These are phyloP conservation scores for Polyergus mexicanus DNA, from an alignment of 1,140 invertebrate genomes.

Conservation along the genomic window DNA sequence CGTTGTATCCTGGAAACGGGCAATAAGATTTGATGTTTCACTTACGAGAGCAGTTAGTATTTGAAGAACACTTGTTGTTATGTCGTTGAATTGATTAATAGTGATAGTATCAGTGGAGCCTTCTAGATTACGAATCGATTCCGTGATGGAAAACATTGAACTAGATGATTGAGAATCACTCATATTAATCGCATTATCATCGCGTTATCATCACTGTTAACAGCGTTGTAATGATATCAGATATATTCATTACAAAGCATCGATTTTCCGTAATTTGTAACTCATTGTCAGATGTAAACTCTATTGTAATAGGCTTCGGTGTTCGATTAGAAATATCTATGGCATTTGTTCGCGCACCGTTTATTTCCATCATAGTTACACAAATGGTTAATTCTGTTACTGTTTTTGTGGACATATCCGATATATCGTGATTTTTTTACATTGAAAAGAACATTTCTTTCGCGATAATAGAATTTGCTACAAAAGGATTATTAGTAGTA, in stretches of 20 bases:
- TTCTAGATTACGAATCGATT: slow-evolving; percentile 27
- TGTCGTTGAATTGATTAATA: slow-evolving; percentile 47
- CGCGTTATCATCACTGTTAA: background rate
- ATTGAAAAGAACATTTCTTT: background rate
- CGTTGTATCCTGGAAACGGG: slow-evolving; percentile 84
- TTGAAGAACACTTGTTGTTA: slow-evolving; percentile 67
- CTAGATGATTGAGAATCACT: slow-evolving; percentile 9
- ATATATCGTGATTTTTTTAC: background rate
- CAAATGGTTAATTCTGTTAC: slow-evolving; percentile 43
- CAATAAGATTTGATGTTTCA: slow-evolving; percentile 82
- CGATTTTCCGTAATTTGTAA: slow-evolving; percentile 61
- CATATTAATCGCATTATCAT: slow-evolving; percentile 22
- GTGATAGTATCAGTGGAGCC: slow-evolving; percentile 28
- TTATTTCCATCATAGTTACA: slow-evolving; percentile 17
- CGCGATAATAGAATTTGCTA: background rate
- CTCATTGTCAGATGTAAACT: slow-evolving; percentile 27
- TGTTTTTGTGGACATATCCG: background rate
- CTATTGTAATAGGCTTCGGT: slow-evolving; percentile 20
- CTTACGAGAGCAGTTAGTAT: slow-evolving; percentile 65
- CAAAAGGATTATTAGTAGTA: background rate
- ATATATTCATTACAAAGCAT: slow-evolving; percentile 31
- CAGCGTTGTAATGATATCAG: background rate
- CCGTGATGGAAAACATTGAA: background rate
- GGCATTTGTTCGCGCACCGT: background rate
- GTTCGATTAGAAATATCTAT: slow-evolving; percentile 42